Base-by-base conservation (phyloP, 2,888 invertebrate species). In the Tholera decimalis region DNA sequence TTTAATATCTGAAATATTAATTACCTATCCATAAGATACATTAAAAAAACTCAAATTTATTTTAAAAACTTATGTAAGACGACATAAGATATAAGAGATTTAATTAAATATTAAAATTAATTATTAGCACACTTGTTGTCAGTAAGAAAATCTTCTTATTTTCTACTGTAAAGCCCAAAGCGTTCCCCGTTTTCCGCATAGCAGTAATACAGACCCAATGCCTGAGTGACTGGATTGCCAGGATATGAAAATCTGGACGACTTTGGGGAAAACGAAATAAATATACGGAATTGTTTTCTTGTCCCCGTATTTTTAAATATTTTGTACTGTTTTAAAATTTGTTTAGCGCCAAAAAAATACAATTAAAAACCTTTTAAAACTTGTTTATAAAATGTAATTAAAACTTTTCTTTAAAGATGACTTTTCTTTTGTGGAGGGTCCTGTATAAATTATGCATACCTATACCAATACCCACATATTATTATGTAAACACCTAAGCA, bases 201-300 rank as follows among this genome's bases (percentile, higher is more conserved):
- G 92, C 93, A 87, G 91, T 88, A 92, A 86, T 85, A 87, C 85
- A 87, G 83, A 87, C 80, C 84, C 87, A 85, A 88, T 88, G 89
- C 88, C 81, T 87, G 84, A 82, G 77, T 84, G 79, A 65, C 73
- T 61, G 86, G 82, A 89, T 89, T 91, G 87, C 88, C 80, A 88
- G 75, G 20, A 53, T 26, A 50, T 1, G 8, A 59, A 64, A 18
- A 44, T 58, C 15, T 59, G 39, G 78, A 41, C 33, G 8, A 28
- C 39, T 78, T 47, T 22, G 20, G 73, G 80, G 57, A 57, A 28
- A 74, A 57, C 58, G n/a, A 43, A 44, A 50, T 22, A 0, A 22
- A 43, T 35, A 15, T 15, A 3, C 15, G 11, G 5, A 2, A 9
- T 22, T 5, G 9, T 37, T 24, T 11, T 35, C 28, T 28, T 0